These are phyloP conservation scores for Elachura formosa DNA, from an alignment of 2,113 vertebrate genomes.

Conservation along the genomic window DNA sequence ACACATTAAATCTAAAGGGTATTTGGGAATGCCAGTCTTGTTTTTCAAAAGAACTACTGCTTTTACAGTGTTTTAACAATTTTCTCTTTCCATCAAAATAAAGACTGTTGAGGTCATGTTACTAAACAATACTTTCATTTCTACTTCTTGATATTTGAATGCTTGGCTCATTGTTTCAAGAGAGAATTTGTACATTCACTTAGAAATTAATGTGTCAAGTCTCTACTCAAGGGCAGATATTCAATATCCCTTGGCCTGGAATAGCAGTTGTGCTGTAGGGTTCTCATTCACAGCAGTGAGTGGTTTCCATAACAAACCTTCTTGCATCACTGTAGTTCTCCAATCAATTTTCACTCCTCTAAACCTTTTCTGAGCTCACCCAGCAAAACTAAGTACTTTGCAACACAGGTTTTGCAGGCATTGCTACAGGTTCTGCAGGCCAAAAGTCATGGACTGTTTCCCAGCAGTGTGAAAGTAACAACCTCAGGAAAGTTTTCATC, in stretches of 20 bases:
- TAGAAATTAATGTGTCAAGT: not conserved
- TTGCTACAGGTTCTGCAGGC: not conserved
- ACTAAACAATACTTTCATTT: not conserved
- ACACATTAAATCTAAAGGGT: not conserved
- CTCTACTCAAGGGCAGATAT: not conserved
- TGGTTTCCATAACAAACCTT: not conserved
- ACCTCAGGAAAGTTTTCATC: not conserved
- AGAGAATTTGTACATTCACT: not conserved
- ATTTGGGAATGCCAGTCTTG: not conserved
- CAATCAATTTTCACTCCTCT: not conserved
- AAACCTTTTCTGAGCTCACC: not conserved
- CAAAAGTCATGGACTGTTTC: not conserved
- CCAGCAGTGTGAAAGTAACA: not conserved
- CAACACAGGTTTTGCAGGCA: not conserved
- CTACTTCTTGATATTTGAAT: not conserved
- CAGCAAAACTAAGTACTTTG: not conserved
- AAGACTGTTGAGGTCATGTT: not conserved
- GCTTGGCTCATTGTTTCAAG: not conserved
- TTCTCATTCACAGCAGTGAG: not conserved
- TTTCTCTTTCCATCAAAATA: not conserved
- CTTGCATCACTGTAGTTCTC: not conserved
- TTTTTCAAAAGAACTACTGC: not conserved
- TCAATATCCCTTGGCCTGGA: not conserved
- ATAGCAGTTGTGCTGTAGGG: not conserved
- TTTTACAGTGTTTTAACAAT: not conserved